phyloP scores from a whole-genome alignment of 2,113 vertebrate genomes.

The Sialia sialis region DNA sequence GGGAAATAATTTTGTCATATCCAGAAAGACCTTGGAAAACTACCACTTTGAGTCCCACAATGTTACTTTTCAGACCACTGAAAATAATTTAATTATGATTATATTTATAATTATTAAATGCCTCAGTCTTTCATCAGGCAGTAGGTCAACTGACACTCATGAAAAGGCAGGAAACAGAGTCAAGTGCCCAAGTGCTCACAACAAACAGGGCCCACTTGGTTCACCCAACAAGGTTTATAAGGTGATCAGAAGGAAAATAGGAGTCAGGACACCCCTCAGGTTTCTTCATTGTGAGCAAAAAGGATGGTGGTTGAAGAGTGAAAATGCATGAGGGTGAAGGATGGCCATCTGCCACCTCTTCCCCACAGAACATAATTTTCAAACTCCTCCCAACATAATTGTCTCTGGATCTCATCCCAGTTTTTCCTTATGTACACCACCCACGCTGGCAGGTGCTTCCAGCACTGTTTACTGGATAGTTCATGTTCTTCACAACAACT shows the following conservation, averaged over 20 bases:
- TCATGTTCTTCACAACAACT: background rate
- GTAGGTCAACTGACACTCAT: background rate
- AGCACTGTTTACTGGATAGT: background rate
- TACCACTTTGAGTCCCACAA: background rate
- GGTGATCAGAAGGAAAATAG: background rate
- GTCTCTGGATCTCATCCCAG: background rate
- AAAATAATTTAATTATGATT: background rate
- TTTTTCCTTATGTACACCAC: background rate
- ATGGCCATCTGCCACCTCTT: background rate
- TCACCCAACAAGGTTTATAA: rapidly evolving
- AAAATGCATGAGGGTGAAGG: background rate
- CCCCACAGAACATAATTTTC: background rate
- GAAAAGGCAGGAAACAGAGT: background rate
- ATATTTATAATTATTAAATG: too few relatives aligned
- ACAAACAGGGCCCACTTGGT: background rate
- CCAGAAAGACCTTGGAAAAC: background rate
- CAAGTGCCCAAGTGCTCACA: background rate
- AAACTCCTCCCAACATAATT: background rate
- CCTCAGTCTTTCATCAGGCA: background rate
- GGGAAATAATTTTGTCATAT: background rate
- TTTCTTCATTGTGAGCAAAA: background rate
- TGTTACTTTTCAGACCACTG: background rate
- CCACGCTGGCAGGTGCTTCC: background rate
- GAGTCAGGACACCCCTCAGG: background rate
- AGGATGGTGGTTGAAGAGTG: background rate